These are phyloP conservation scores for Watsonalla cultraria DNA, from an alignment of 2,888 invertebrate species.

Conservation along the genomic window DNA sequence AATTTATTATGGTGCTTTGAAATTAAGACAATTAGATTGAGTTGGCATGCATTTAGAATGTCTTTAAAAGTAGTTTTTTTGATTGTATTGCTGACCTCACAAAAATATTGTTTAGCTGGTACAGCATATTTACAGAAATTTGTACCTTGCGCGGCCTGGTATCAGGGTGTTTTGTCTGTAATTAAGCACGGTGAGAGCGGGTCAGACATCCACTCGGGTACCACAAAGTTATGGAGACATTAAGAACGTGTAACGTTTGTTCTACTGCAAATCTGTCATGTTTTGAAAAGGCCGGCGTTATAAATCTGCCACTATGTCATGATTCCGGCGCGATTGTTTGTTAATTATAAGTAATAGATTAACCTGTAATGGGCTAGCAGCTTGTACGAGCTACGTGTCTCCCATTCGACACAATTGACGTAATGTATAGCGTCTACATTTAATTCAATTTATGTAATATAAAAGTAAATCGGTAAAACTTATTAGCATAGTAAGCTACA, in stretches of 20 bases:
- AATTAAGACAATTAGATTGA: no score
- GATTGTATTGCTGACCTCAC: no score
- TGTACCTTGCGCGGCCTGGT: constrained; percentile 51
- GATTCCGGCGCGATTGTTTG: constrained; percentile 35
- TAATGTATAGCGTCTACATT: neutral
- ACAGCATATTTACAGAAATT: constrained; percentile 27
- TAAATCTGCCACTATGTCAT: constrained; percentile 47
- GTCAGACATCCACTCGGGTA: constrained; percentile 48
- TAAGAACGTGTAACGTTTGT: constrained; percentile 53
- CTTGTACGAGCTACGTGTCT: neutral
- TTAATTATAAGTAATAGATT: constrained; percentile 36
- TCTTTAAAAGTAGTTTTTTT: no score
- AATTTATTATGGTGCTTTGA: no score
- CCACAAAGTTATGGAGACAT: constrained; percentile 63
- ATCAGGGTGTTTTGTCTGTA: constrained; percentile 72
- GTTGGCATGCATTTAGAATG: no score
- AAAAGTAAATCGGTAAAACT: neutral
- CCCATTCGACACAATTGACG: neutral
- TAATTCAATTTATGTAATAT: neutral
- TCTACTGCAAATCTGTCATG: constrained; percentile 54
- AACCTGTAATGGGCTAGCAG: constrained; percentile 22
- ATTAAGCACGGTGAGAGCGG: constrained; percentile 65
- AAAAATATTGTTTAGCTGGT: no score
- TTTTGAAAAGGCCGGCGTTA: constrained; percentile 43
- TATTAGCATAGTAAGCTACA: neutral